Base-by-base conservation (phyloP, 2,888 invertebrate genomes). In the Meandrusa payeni region DNA sequence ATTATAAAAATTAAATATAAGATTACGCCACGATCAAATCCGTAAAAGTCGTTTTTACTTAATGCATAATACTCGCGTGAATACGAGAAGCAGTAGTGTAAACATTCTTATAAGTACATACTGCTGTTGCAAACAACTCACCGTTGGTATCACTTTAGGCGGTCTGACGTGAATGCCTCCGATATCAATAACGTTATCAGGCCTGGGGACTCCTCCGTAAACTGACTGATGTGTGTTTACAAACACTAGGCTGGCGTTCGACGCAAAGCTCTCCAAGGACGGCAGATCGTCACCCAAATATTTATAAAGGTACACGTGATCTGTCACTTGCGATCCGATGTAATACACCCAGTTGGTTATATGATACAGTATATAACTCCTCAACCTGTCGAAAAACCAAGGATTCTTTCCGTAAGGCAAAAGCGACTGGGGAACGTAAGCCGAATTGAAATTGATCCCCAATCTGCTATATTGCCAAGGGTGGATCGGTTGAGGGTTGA, bases 191-290 rank as follows among this genome's bases (percentile, higher is more conserved):
- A 93, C 82, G 55, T 90, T 91, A 19, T 91, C 90, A 0, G 91
- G 73, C 22, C 83, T 70, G 6, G 91, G 90, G 44, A 89, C 76
- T 38, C 90, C 88, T 6, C 91, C 91, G 53, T 89, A 89, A 12
- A 92, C 64, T 0, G 91, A 89, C 57, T 89, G 91, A 65, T 93
- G 93, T 15, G 91, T 90, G 76, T 93, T 93, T 49, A 91, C 89
- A 59, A 93, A 80, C 54, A 91, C 64, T 5, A 92, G 64, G 29
- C 90, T 90, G 0, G 90, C 88, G 41, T 91, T 89, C 4, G 78
- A 77, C 1, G 89, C 89, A 29, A 92, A 86, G 24, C 88, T 89
- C 44, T 77, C 75, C 27, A 93, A 72, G n/a, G 89, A 69, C 2
- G 89, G 89, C 11, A 91, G 59, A 17, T 86, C 76, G 7, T 90